Evolutionary conservation across 1,140 invertebrate species (phyloP).

Genomic region (Galleria mellonella): DNA sequence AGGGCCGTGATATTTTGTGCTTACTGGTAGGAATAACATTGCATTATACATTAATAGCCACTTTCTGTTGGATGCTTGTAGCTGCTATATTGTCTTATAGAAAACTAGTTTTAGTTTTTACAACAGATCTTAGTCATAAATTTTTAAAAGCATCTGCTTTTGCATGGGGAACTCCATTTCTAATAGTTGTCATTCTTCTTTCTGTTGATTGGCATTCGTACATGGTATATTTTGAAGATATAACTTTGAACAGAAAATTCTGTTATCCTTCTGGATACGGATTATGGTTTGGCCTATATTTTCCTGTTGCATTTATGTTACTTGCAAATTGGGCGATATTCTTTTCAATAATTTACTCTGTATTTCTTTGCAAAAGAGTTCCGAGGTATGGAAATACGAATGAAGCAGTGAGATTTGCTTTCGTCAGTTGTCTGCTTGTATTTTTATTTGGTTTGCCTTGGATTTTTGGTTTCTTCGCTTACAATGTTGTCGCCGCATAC

Average conservation of each 20-base stretch:
- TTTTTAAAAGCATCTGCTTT: conserved; percentile 62
- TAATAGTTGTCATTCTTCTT: conserved; percentile 54
- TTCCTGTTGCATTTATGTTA: conserved; percentile 61
- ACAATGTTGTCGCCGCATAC: conserved; percentile 58
- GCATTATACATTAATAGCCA: conserved; percentile 65
- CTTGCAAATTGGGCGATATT: conserved; percentile 69
- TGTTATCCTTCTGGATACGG: conserved; percentile 63
- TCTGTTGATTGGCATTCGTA: conserved; percentile 49
- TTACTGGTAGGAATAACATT: conserved; percentile 55
- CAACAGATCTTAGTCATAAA: conserved; percentile 61
- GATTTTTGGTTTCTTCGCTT: conserved; percentile 66
- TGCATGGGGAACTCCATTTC: conserved; percentile 56
- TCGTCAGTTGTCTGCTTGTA: conserved; percentile 65
- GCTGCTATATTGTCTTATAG: conserved; percentile 67
- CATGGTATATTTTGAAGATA: conserved; percentile 43
- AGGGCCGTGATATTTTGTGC: conserved; percentile 39
- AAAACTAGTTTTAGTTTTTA: conserved; percentile 63
- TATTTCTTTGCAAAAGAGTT: conserved; percentile 59
- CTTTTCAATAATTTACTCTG: conserved; percentile 63
- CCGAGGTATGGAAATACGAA: conserved; percentile 63
- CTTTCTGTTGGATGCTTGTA: conserved; percentile 74
- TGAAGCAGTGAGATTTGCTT: conserved; percentile 57
- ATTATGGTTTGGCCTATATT: conserved; percentile 64
- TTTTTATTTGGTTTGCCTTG: conserved; percentile 72
- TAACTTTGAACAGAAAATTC: conserved; percentile 43